phyloP scores from a whole-genome alignment of 2,888 invertebrate species.

The Arenicola marina region DNA sequence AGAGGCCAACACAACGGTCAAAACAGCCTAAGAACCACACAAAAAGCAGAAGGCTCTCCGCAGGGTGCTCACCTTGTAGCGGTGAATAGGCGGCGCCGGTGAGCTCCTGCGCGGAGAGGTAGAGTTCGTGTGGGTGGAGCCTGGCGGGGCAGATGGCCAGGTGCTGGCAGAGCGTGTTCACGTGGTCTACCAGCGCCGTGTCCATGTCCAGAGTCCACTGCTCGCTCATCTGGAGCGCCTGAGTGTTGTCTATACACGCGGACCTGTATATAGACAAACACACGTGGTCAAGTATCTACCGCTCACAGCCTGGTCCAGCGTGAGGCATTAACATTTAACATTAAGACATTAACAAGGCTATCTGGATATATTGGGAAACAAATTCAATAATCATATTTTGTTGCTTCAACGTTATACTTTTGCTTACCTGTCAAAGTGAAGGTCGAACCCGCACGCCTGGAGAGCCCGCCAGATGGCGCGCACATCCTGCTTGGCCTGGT shows the following conservation, averaged over 20 bases:
- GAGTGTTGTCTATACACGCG: constrained; percentile 49
- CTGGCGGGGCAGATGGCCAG: constrained; percentile 51
- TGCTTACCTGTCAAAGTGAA: constrained; percentile 53
- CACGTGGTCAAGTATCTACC: too few relatives aligned
- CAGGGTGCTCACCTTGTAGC: constrained; percentile 45
- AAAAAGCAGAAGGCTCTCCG: background rate
- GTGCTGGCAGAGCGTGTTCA: constrained; percentile 49
- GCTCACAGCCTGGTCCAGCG: too few relatives aligned
- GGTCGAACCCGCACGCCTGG: constrained; percentile 55
- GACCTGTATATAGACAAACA: constrained; percentile 38
- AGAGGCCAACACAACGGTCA: too few relatives aligned
- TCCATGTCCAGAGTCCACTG: constrained; percentile 58
- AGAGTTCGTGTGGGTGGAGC: constrained; percentile 57
- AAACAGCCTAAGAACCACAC: too few relatives aligned
- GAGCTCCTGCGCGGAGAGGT: constrained; percentile 45
- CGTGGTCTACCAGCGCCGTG: constrained; percentile 45
- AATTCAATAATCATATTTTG: background rate
- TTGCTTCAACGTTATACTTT: background rate
- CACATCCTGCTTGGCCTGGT: constrained; percentile 50
- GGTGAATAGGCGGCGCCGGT: constrained; percentile 42
- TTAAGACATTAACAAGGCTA: too few relatives aligned
- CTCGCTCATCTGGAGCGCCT: constrained; percentile 52
- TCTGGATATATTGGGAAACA: background rate
- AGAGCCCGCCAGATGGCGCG: constrained; percentile 54
- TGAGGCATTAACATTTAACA: too few relatives aligned